Evolutionary conservation across 2,888 invertebrate species (phyloP), one percentile per base, ranked within the genome.

Genomic region (Tinea trinotella): DNA sequence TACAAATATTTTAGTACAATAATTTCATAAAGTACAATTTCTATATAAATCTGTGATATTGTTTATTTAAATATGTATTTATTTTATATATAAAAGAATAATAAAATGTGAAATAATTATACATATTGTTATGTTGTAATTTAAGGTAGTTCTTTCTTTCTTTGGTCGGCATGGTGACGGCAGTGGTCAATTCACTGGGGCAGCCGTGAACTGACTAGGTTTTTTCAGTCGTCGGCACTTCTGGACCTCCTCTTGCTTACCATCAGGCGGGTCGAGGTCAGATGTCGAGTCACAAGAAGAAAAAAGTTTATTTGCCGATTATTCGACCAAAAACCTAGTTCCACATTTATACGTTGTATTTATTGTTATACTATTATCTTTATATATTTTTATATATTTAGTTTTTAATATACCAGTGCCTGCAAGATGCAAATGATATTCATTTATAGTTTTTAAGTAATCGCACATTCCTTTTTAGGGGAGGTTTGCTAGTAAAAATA

Each of bases 381-480:
- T 40, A 40, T 17, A 5, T 40, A 5, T 40, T 24, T 24, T 2
- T 50, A 13, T 60, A 59, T 55, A 54, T 19, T 59, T 61, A 61
- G 58, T 59, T 61, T 64, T 65, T 54, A n/a, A n/a, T n/a, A n/a
- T n/a, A 71, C 73, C 84, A 84, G 84, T 84, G 81, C 84, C 84
- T 85, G 84, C 75, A 82, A 83, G 84, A 71, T 63, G 66, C 67
- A 68, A 55, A 80, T 71, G 69, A 84, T 84, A 85, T 84, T 84
- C 84, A 80, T 75, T 61, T 65, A 64, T 40, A 22, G 53, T 50
- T 2, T n/a, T n/a, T 50, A 50, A 50, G 24, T n/a, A 22, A 24
- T 15, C 15, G 6, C 15, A 24, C 24, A 50, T 50, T 50, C 50
- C 50, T 24, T 50, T n/a, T 24, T 13, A 50, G 22, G 3, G 5